Evolutionary conservation across 2,797 vertebrate species (phyloP), one percentile per base, ranked within the genome.

Genomic region (Oceanodroma leucorhoa): DNA sequence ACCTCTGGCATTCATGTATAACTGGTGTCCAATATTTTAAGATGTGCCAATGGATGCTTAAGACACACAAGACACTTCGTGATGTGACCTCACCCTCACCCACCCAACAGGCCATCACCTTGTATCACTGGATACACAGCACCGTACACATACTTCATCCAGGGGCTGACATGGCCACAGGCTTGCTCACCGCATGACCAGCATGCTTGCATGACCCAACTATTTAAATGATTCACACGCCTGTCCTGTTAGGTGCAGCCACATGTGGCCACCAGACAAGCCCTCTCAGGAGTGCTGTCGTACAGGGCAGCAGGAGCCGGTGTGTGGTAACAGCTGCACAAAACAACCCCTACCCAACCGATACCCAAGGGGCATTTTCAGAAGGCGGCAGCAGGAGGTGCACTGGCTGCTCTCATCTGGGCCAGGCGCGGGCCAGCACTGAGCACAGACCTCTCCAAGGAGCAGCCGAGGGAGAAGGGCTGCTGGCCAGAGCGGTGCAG

Each of bases 231-330:
- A 27, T 24, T 21, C 5, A 2, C 1, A 2, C 60, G 55, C 36
- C 58, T 38, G 36, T 36, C 66, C 46, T 58, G 40, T 19, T 26
- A 53, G 67, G 23, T 48, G 55, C 43, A 51, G 43, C 20, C 58
- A 43, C 14, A 1, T 5, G 32, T 16, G 60, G 51, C 32, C 54
- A n/a, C 11, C 14, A 61, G 51, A 57, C 9, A 57, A 53, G 11
- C 5, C 7, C 20, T n/a, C 34, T n/a, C 18, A 27, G 29, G 7
- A 73, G 13, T 0, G 0, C 22, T 17, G 41, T 60, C 18, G 64
- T 54, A 51, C 0, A 65, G n/a, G 57, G 43, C 71, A 51, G 58
- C n/a, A 58, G 66, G 50, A 57, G 53, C 40, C 54, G 61, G 6
- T n/a, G 26, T 29, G n/a, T 0, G 0, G 61, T 26, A 29, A 36